A percentile compares a stretch with the other conserved stretches of the same genome.
Conservation (phyloP, 1,140 invertebrate genomes). For the Macrotrachela quadricornifera region DNA sequence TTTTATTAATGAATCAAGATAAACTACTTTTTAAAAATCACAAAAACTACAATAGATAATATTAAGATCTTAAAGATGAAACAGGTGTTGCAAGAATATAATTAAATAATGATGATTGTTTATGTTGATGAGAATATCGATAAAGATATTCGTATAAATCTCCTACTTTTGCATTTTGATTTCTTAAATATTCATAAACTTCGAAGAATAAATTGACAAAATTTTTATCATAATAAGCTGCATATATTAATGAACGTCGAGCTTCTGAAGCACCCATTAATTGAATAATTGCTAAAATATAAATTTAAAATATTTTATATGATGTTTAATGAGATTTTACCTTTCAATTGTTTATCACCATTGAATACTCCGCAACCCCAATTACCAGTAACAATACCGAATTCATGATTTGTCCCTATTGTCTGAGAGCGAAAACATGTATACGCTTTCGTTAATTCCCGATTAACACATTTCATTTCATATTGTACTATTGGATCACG, state of each 20-base stretch:
- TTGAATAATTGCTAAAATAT: conserved; percentile 47
- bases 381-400: conserved; percentile 62
- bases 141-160: background rate
- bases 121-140: too few relatives aligned
- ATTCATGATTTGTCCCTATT: too few relatives aligned
- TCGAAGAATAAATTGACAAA: background rate
- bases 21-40: too few relatives aligned
- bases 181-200: background rate
- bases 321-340: conserved; percentile 32
- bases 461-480: too few relatives aligned
- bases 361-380: conserved; percentile 88
- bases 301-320: background rate
- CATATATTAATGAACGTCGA: conserved; percentile 54
- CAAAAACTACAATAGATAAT: too few relatives aligned
- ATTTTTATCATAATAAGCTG: conserved; percentile 56
- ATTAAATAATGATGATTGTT: too few relatives aligned
- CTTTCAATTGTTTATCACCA: conserved; percentile 53
- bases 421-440: too few relatives aligned
- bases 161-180: background rate
- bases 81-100: too few relatives aligned
- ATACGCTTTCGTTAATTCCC: too few relatives aligned
- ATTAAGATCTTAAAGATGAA: too few relatives aligned
- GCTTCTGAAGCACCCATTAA: conserved; percentile 56
- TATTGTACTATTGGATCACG: too few relatives aligned
- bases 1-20: too few relatives aligned